Percentiles rank a stretch among this genome's conserved stretches.
Conservation (phyloP, 1,140 invertebrate species). For the Rhyzopertha dominica region DNA sequence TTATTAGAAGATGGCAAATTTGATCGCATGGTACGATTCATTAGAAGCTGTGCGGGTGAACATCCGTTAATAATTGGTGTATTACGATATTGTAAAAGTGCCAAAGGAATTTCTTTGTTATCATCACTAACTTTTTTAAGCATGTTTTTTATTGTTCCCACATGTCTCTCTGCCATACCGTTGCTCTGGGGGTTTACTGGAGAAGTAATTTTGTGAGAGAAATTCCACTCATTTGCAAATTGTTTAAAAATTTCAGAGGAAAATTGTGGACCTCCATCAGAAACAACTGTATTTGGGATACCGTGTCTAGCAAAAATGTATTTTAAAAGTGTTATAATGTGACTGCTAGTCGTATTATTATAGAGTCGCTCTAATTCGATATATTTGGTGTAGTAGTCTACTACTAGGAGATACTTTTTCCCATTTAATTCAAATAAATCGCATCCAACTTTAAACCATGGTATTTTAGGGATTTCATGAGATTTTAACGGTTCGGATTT, state of each 20-base stretch:
- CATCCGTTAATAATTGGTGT: no score
- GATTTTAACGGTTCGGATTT: slow-evolving; percentile 27
- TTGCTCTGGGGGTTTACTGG: slow-evolving; percentile 43
- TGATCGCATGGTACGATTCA: no score
- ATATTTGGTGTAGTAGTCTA: slow-evolving; percentile 40
- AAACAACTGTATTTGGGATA: slow-evolving; percentile 39
- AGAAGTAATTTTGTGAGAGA: slow-evolving; percentile 40
- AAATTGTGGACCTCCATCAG: slow-evolving; percentile 46
- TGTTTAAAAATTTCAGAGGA: slow-evolving; percentile 38
- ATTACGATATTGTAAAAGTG: no score
- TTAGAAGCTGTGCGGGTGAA: no score
- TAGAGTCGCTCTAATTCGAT: slow-evolving; percentile 23
- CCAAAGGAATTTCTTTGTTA: slow-evolving; percentile 22
- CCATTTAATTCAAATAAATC: slow-evolving; percentile 37
- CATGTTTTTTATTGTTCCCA: slow-evolving; percentile 41
- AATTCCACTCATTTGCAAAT: slow-evolving; percentile 43
- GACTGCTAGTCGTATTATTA: slow-evolving; percentile 3
- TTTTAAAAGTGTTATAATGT: slow-evolving; percentile 31
- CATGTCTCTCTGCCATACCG: slow-evolving; percentile 40
- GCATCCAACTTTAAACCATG: slow-evolving; percentile 36
- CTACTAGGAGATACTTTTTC: slow-evolving; percentile 35
- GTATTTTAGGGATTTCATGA: slow-evolving; percentile 29
- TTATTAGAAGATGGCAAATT: no score
- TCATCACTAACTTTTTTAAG: slow-evolving; percentile 30
- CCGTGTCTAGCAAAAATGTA: slow-evolving; percentile 34